These are phyloP conservation scores for Apomyelois bistriatella DNA, from an alignment of 2,888 invertebrate genomes.

Conservation along the genomic window DNA sequence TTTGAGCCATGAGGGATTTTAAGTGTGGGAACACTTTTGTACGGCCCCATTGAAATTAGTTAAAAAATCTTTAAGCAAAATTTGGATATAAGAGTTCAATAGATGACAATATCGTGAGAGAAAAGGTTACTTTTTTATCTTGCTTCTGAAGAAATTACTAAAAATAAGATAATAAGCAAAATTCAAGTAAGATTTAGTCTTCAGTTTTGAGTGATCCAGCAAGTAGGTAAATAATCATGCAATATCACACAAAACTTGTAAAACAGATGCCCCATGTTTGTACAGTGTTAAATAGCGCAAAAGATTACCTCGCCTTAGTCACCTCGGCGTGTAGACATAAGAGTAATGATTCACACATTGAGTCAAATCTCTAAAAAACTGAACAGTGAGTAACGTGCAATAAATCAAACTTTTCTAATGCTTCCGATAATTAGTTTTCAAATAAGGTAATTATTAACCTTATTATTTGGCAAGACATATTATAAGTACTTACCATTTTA, in stretches of 20 bases:
- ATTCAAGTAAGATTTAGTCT: neutral
- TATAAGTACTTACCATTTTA: too few relatives aligned
- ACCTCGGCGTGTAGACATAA: slow-evolving; percentile 45
- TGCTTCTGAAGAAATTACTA: neutral
- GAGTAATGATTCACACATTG: slow-evolving; percentile 61
- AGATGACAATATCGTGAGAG: neutral
- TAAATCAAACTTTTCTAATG: neutral
- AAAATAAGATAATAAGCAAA: too few relatives aligned
- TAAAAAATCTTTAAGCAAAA: neutral
- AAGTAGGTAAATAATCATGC: neutral
- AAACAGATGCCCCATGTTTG: slow-evolving; percentile 15
- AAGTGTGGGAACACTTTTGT: slow-evolving; percentile 31
- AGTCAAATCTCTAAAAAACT: slow-evolving; percentile 64
- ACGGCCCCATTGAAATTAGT: neutral
- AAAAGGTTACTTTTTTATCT: too few relatives aligned
- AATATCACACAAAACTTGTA: slow-evolving; percentile 10
- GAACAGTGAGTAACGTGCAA: slow-evolving; percentile 48
- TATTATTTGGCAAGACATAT: neutral
- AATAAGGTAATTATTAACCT: neutral
- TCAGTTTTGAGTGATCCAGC: neutral
- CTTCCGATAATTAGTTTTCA: neutral
- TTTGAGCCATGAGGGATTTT: slow-evolving; percentile 38
- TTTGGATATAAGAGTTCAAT: neutral
- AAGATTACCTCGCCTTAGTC: slow-evolving; percentile 54
- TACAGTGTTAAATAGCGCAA: slow-evolving; percentile 31